phyloP scores from a whole-genome alignment of 2,113 vertebrate genomes.

The Eulemur rufifrons region DNA sequence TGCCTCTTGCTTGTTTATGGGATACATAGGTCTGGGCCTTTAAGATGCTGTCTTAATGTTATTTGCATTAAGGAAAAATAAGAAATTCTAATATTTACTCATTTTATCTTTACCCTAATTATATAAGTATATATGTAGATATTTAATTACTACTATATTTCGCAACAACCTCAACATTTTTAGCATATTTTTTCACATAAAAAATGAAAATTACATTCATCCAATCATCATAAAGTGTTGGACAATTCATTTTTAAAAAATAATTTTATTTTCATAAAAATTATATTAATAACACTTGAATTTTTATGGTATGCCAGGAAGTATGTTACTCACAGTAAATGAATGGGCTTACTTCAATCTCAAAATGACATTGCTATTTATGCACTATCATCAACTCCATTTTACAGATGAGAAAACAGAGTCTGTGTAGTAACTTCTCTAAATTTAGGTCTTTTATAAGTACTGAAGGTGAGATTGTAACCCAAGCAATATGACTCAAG shows the following conservation, averaged over 20 bases:
- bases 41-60: background rate
- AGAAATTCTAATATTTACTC: background rate
- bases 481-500: background rate
- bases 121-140: background rate
- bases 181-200: background rate
- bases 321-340: background rate
- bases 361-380: background rate
- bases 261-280: background rate
- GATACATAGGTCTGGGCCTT: rapidly evolving
- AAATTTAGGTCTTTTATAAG: background rate
- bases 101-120: background rate
- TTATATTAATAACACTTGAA: background rate
- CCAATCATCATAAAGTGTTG: background rate
- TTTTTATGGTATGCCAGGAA: background rate
- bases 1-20: background rate
- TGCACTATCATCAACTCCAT: background rate
- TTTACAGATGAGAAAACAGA: background rate
- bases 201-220: background rate
- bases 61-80: background rate
- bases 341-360: no score
- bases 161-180: background rate
- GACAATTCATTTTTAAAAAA: background rate
- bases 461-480: background rate
- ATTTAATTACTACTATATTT: background rate
- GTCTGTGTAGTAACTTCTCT: background rate